Evolutionary conservation across 2,797 vertebrate species (phyloP).

Genomic region (Pangasius mekongensis): DNA sequence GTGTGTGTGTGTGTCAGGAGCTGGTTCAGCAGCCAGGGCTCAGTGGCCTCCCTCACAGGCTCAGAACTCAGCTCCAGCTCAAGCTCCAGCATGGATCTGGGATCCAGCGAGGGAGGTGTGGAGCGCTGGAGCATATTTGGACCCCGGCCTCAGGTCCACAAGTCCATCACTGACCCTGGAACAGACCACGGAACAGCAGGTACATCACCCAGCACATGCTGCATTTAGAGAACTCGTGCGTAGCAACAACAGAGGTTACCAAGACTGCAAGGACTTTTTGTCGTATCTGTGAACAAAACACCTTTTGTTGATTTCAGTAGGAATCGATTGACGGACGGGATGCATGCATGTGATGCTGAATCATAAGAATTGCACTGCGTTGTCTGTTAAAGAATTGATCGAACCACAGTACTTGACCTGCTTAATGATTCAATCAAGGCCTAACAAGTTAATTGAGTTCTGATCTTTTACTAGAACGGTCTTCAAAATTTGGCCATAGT

Average conservation of each 20-base stretch:
- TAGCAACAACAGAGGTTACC: neutral
- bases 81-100: constrained; percentile 71
- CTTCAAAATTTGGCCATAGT: neutral
- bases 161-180: constrained; percentile 79
- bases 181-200: constrained; percentile 68
- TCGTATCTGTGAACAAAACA: neutral
- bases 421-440: neutral
- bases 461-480: neutral
- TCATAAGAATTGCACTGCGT: neutral
- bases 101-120: constrained; percentile 72
- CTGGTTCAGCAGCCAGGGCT: constrained; percentile 75
- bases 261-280: neutral
- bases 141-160: constrained; percentile 74
- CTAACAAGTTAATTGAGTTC: neutral
- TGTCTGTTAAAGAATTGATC: neutral
- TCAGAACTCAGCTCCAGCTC: constrained; percentile 70
- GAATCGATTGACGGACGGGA: neutral
- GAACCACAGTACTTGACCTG: neutral
- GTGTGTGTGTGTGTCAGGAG: constrained; percentile 60
- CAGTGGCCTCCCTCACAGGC: constrained; percentile 62
- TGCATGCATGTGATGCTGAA: neutral
- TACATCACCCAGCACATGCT: neutral
- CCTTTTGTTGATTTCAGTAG: neutral
- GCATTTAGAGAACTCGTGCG: neutral
- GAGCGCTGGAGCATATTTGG: constrained; percentile 80